These are phyloP conservation scores for Anguilla rostrata DNA, from an alignment of 2,113 vertebrate species.

Conservation along the genomic window DNA sequence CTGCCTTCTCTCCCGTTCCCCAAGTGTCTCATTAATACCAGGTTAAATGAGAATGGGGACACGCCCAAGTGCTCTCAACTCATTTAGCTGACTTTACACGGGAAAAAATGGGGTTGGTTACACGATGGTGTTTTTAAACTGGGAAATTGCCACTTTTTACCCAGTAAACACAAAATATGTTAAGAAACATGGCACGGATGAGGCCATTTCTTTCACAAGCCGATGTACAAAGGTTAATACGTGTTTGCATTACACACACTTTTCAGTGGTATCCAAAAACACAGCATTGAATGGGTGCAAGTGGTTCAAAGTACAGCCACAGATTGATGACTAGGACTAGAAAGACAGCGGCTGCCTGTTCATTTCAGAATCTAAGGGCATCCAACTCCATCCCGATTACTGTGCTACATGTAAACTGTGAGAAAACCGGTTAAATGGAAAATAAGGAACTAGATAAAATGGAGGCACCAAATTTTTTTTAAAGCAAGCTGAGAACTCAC, in stretches of 20 bases:
- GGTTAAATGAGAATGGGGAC: conserved; percentile 68
- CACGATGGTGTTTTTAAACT: conserved; percentile 33
- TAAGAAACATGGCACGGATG: too few species aligned
- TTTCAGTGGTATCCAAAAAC: too few species aligned
- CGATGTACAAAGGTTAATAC: too few species aligned
- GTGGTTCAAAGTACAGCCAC: too few species aligned
- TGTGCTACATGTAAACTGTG: background rate
- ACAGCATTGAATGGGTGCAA: too few species aligned
- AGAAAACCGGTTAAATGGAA: background rate
- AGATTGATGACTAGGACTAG: too few species aligned
- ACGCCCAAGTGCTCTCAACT: conserved; percentile 49
- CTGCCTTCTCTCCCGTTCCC: conserved; percentile 60
- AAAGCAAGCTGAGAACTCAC: background rate
- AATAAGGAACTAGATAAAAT: background rate
- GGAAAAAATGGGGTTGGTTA: conserved; percentile 35
- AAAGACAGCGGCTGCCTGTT: too few species aligned
- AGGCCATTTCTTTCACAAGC: too few species aligned
- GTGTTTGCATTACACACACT: too few species aligned
- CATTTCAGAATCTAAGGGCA: too few species aligned
- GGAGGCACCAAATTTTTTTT: background rate
- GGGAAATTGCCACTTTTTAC: background rate
- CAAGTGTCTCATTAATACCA: conserved; percentile 69
- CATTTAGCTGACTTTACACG: conserved; percentile 38
- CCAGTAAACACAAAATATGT: too few species aligned
- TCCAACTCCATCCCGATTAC: too few species aligned